Evolutionary conservation across 2,113 vertebrate species (phyloP).

Genomic region (Pao palembangensis): DNA sequence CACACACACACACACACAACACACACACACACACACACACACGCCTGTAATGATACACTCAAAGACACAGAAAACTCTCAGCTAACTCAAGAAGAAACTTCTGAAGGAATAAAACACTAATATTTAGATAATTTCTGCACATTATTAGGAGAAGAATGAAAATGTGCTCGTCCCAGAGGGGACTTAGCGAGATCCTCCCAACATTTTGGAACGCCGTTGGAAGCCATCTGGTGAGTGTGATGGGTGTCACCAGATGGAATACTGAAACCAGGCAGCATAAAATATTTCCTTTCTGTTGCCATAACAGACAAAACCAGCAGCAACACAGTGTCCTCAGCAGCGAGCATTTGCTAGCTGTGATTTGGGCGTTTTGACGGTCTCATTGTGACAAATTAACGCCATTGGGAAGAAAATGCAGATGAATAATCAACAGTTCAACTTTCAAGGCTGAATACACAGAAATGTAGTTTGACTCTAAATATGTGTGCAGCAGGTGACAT

Average conservation of each 20-base stretch:
- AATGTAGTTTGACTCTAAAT: no score
- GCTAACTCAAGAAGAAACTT: conserved; percentile 19
- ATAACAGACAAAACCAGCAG: not conserved
- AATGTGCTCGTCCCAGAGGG: not conserved
- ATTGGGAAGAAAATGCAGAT: not conserved
- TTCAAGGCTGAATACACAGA: no score
- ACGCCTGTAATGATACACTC: conserved; percentile 4
- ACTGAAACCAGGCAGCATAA: not conserved
- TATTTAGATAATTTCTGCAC: not conserved
- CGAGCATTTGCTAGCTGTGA: not conserved
- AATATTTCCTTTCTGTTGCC: not conserved
- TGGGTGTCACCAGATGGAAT: not conserved
- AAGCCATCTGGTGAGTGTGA: not conserved
- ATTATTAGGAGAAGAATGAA: not conserved
- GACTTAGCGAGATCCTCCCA: not conserved
- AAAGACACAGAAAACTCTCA: conserved; percentile 18
- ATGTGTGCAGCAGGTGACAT: no score
- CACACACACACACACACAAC: conserved; percentile 23
- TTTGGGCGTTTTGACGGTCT: not conserved
- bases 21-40: conserved; percentile 27
- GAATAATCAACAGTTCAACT: no score
- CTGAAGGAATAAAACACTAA: conserved; percentile 1
- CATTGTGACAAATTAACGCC: not conserved
- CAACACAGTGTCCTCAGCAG: not conserved
- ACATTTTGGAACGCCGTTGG: not conserved